Evolutionary conservation across 2,113 vertebrate genomes (phyloP).

Genomic region (Plectropomus leopardus): DNA sequence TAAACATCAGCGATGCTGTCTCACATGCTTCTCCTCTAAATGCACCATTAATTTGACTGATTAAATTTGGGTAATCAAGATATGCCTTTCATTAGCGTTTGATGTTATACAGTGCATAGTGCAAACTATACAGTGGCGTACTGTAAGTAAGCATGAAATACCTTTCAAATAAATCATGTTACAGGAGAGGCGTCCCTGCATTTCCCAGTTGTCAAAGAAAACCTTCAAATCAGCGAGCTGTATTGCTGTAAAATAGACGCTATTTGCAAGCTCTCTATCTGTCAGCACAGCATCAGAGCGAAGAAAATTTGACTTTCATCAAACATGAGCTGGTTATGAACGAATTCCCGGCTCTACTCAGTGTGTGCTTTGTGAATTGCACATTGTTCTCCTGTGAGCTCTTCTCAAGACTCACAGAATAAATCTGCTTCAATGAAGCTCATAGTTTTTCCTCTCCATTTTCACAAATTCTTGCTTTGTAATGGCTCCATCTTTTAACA

Average conservation of each 20-base stretch:
- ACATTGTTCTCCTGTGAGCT: slow-evolving; percentile 25
- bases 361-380: slow-evolving; percentile 21
- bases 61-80: slow-evolving; percentile 11
- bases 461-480: slow-evolving; percentile 21
- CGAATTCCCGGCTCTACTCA: background rate
- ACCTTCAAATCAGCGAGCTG: background rate
- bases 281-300: background rate
- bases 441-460: background rate
- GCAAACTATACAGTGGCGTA: background rate
- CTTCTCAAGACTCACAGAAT: background rate
- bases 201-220: slow-evolving; percentile 37
- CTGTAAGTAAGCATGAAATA: slow-evolving; percentile 38
- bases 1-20: background rate
- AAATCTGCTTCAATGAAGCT: background rate
- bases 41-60: slow-evolving; percentile 17
- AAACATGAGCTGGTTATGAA: slow-evolving; percentile 43
- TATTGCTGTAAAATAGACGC: slow-evolving; percentile 39
- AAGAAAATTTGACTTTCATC: slow-evolving; percentile 45
- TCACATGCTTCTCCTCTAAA: background rate
- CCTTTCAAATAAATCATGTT: slow-evolving; percentile 37
- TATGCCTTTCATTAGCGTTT: slow-evolving; percentile 21
- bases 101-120: background rate
- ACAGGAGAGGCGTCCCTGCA: background rate
- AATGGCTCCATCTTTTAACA: background rate
- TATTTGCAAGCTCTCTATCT: slow-evolving; percentile 27